Base-by-base conservation (phyloP, 2,113 vertebrate species). In the Heptranchias perlo region DNA sequence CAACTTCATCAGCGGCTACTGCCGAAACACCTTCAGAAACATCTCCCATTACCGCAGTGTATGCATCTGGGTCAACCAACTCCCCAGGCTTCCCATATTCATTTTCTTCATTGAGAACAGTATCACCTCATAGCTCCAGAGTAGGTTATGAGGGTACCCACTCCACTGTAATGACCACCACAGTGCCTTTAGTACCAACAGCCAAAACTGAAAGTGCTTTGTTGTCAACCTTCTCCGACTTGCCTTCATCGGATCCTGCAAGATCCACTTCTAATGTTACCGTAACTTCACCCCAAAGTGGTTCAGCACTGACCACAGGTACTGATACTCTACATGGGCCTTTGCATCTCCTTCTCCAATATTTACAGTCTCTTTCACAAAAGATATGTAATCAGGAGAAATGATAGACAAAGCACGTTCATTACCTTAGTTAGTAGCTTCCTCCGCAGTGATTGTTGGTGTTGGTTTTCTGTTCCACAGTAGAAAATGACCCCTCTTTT, bases 81-180 rank as follows among this genome's bases (percentile, higher is more conserved):
- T 61, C 97, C 96, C 95, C 96, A 2, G 65, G 96, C 28, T 96
- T 96, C 96, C 96, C 96, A 96, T 94, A 96, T 96, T 96, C 97
- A 96, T 96, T 96, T 47, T 97, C 96, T 76, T 96, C 97, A 97
- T 96, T 96, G 96, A 96, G 97, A 97, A 96, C 96, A 96, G 64
- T 82, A 21, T 96, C 96, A 95, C 96, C 87, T 95, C 84, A 87
- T 93, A 96, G 97, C 97, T 96, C 87, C 73, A 64, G 13, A 97
- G 97, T 97, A 31, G 61, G 35, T 47, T 95, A 54, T 18, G 61
- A 97, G 96, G 96, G 96, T 96, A 96, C 97, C 96, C 96, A 97
- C 95, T 96, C 96, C 64, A 93, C 96, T 96, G 89, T 96, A 39
- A 96, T 2, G 94, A 86, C 97, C 96, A 96, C 96, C 96, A 61